phyloP scores from a whole-genome alignment of 2,888 invertebrate species.

The Elmis aenea region DNA sequence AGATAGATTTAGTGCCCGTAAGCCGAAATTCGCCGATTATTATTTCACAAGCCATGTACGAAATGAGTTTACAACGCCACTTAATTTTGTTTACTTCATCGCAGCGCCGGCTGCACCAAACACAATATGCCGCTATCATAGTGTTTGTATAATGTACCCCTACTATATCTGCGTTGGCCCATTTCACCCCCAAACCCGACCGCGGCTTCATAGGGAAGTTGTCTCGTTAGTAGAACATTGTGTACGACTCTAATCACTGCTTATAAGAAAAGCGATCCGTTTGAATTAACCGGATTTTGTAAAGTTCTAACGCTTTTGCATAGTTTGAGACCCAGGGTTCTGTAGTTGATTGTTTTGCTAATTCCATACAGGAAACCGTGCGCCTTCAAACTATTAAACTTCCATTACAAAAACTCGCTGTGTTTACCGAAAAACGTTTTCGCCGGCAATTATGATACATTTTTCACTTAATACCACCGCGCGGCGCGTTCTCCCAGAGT shows the following conservation, averaged over 20 bases:
- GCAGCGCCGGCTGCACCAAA: conserved; percentile 17
- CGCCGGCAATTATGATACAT: too few relatives aligned
- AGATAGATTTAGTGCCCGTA: too few relatives aligned
- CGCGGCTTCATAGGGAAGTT: conserved; percentile 13
- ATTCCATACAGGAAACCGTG: too few relatives aligned
- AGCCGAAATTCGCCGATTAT: too few relatives aligned
- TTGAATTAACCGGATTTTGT: conserved; percentile 17
- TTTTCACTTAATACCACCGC: too few relatives aligned
- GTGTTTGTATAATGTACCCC: conserved; percentile 13
- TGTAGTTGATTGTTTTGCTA: too few relatives aligned
- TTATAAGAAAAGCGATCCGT: conserved; percentile 20
- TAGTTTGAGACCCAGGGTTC: too few relatives aligned
- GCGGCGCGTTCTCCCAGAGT: too few relatives aligned
- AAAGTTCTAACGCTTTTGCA: too few relatives aligned
- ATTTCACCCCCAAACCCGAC: conserved; percentile 6
- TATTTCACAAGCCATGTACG: conserved; percentile 4
- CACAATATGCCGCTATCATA: conserved; percentile 9
- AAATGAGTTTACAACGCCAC: conserved; percentile 22
- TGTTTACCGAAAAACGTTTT: too few relatives aligned
- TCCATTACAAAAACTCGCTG: too few relatives aligned
- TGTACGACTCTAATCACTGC: conserved; percentile 16
- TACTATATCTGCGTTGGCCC: conserved; percentile 16
- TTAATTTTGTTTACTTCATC: conserved; percentile 25
- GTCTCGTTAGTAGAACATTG: conserved; percentile 18
- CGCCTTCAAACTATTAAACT: too few relatives aligned